phyloP scores from a whole-genome alignment of 2,888 invertebrate species.

The Protodeltote pygarga region DNA sequence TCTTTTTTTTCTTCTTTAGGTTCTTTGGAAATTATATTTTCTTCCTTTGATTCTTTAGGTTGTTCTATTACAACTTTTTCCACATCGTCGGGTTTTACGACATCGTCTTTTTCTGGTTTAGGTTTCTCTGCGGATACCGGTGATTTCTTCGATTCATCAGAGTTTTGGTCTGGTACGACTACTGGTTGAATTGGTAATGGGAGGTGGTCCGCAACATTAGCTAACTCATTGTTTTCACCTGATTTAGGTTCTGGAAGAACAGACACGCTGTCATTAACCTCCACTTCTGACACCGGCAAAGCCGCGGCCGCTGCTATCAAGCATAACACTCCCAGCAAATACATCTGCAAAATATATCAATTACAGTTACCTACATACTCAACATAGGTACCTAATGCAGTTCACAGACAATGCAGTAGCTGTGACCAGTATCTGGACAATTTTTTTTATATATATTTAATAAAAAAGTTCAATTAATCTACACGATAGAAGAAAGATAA shows the following conservation, averaged over 20 bases:
- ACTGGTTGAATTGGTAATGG: neutral
- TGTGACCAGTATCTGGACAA: too few relatives aligned
- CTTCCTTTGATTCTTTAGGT: neutral
- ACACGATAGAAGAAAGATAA: too few relatives aligned
- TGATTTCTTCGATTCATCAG: neutral
- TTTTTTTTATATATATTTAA: neutral
- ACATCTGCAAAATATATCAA: conserved; percentile 68
- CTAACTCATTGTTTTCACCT: conserved; percentile 12
- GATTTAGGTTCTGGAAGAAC: conserved; percentile 16
- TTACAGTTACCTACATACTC: too few relatives aligned
- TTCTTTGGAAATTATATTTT: neutral
- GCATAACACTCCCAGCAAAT: conserved; percentile 53
- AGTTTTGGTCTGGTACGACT: neutral
- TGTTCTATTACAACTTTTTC: neutral
- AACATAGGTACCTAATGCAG: too few relatives aligned
- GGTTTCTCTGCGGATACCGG: neutral
- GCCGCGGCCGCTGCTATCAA: conserved; percentile 54
- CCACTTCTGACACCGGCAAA: conserved; percentile 51
- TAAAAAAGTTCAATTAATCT: too few relatives aligned
- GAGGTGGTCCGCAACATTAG: neutral
- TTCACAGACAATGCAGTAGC: too few relatives aligned
- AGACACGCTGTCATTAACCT: conserved; percentile 21
- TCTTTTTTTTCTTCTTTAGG: conserved; percentile 4
- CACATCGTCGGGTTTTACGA: neutral
- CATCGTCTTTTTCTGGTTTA: neutral